Evolutionary conservation across 1,140 invertebrate species (phyloP).

Genomic region (Eupeodes corollae): DNA sequence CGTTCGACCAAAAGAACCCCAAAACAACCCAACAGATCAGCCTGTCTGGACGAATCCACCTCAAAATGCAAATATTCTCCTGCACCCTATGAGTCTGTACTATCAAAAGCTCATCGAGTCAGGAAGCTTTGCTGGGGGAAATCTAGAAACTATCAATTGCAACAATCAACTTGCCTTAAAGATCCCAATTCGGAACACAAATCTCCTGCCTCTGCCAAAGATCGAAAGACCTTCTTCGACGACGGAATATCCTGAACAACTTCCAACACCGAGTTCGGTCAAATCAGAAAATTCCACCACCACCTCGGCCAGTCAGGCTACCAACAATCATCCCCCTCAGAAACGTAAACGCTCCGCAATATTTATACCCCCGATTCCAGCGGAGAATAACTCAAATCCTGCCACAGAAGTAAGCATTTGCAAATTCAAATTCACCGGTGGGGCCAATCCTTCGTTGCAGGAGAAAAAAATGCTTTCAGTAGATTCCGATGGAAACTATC

Average conservation of each 20-base stretch:
- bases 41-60: not conserved
- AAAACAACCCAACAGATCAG: constrained; percentile 9
- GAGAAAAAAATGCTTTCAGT: constrained; percentile 85
- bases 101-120: constrained; percentile 53
- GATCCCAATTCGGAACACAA: constrained; percentile 27
- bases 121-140: constrained; percentile 8
- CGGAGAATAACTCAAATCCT: constrained; percentile 57
- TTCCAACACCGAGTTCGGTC: constrained; percentile 5
- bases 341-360: constrained; percentile 69
- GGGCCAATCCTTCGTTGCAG: constrained; percentile 71
- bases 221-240: not conserved
- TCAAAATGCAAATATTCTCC: constrained; percentile 35
- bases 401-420: constrained; percentile 78
- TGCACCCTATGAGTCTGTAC: constrained; percentile 61
- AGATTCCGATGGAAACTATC: constrained; percentile 72
- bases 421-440: constrained; percentile 86
- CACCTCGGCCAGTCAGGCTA: constrained; percentile 15
- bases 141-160: not conserved
- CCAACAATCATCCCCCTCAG: constrained; percentile 35
- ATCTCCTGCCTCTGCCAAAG: constrained; percentile 5
- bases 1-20: not conserved
- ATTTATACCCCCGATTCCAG: constrained; percentile 66
- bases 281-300: constrained; percentile 19
- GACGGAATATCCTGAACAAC: constrained; percentile 8
- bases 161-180: constrained; percentile 28